Evolutionary conservation across 2,888 invertebrate species (phyloP), one percentile per base, ranked within the genome.

Genomic region (Oeneis ivallda): DNA sequence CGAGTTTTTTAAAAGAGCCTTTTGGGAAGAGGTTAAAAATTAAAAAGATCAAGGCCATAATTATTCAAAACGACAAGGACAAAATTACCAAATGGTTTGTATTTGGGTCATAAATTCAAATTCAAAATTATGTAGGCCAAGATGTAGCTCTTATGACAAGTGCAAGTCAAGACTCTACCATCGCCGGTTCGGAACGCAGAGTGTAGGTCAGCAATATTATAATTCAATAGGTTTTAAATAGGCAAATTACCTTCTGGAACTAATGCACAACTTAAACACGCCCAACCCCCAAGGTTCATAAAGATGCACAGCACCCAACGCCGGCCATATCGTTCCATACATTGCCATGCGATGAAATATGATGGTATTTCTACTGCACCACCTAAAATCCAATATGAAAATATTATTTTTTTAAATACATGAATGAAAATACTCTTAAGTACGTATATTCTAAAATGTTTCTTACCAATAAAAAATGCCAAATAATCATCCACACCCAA

Each of bases 401-500:
- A 62, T 10, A 53, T 26, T 49, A 56, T 39, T 49, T 10, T 37
- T 34, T 6, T 37, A 37, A 37, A 37, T 7, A 37, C 4, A 37
- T 7, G 37, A 13, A 26, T 9, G 7, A 41, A 50, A 11, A 52
- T 26, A 26, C n/a, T n/a, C n/a, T n/a, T n/a, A 41, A 10, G n/a
- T n/a, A n/a, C n/a, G n/a, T 32, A 52, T 39, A 0, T 32, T n/a
- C 43, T 52, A 7, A 34, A 37, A 47, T 6, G 47, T 47, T 10
- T 76, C 89, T 88, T 73, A 94, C 94, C 93, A 67, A 94, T 94
- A 74, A 94, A 94, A 79, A 95, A 95, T 17, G 94, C 94, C 75
- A 94, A 89, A 76, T 94, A 94, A 80, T 94, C 94, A 72, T 94
- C 93, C 49, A 95, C 94, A 9, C 94, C 94, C 60, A 95, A 87